These are phyloP conservation scores for Spermophilus dauricus DNA, from an alignment of 2,113 vertebrate species.

Conservation along the genomic window DNA sequence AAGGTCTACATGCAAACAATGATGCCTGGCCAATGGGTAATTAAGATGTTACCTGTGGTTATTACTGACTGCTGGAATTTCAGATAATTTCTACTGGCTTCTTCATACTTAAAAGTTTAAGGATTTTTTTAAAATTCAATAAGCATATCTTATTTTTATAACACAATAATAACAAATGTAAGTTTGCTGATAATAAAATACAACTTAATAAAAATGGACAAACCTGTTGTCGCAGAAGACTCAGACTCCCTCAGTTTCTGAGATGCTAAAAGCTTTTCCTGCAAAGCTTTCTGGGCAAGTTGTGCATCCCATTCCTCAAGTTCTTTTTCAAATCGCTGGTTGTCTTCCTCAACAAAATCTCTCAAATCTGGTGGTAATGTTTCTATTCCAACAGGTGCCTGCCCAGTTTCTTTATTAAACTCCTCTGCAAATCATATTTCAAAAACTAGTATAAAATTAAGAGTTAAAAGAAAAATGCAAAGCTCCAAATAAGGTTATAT, in stretches of 20 bases:
- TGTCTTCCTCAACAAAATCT: conserved; percentile 97
- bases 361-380: conserved; percentile 96
- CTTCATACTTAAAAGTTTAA: background rate
- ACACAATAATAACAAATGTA: background rate
- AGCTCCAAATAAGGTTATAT: conserved; percentile 39
- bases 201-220: conserved; percentile 53
- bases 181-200: background rate
- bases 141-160: background rate
- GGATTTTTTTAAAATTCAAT: background rate
- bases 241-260: conserved; percentile 88
- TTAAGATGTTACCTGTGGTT: background rate
- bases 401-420: conserved; percentile 97
- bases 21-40: background rate
- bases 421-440: conserved; percentile 91
- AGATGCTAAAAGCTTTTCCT: conserved; percentile 92
- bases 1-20: rapidly evolving
- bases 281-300: conserved; percentile 93
- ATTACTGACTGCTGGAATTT: background rate
- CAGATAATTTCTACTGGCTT: background rate
- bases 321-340: conserved; percentile 95
- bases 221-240: conserved; percentile 89
- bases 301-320: conserved; percentile 95
- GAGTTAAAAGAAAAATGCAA: conserved; percentile 59
- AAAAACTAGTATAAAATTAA: conserved; percentile 71
- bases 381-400: conserved; percentile 95